A percentile compares a stretch with the other conserved stretches of the same genome.
These are phyloP conservation scores for Lepilemur septentrionalis DNA, from an alignment of 2,797 vertebrate genomes.

Conservation along the genomic window DNA sequence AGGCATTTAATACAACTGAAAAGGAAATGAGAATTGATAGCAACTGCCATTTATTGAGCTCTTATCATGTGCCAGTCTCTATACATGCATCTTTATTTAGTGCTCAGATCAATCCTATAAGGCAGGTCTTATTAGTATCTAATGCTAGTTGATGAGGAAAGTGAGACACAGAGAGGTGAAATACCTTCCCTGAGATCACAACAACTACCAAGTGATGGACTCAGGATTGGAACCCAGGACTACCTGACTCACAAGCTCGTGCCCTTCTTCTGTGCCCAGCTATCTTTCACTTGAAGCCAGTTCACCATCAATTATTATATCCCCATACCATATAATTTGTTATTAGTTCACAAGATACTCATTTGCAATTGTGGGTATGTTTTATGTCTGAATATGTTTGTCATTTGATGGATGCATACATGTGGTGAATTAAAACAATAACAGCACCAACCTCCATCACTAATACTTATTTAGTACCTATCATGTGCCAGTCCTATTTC, in stretches of 20 bases:
- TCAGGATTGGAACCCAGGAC: background rate
- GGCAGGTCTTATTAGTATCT: background rate
- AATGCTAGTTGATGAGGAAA: background rate
- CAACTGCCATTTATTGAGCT: background rate
- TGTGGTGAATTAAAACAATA: background rate
- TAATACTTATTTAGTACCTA: background rate
- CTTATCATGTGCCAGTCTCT: background rate
- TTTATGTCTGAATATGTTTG: background rate
- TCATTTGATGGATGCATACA: background rate
- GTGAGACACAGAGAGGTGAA: background rate
- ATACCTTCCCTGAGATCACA: background rate
- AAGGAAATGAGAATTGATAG: conserved; percentile 28
- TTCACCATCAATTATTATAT: background rate
- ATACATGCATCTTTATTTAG: background rate
- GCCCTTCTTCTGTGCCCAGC: background rate
- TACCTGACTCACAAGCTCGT: background rate
- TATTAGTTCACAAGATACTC: background rate
- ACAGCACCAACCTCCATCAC: background rate
- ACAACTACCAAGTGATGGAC: background rate
- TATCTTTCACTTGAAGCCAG: background rate
- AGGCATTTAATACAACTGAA: conserved; percentile 28
- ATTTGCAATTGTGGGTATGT: background rate
- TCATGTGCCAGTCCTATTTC: background rate
- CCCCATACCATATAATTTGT: background rate
- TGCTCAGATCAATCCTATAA: background rate